These are phyloP conservation scores for Thymelicus lineola DNA, from an alignment of 2,888 invertebrate species.

Conservation along the genomic window DNA sequence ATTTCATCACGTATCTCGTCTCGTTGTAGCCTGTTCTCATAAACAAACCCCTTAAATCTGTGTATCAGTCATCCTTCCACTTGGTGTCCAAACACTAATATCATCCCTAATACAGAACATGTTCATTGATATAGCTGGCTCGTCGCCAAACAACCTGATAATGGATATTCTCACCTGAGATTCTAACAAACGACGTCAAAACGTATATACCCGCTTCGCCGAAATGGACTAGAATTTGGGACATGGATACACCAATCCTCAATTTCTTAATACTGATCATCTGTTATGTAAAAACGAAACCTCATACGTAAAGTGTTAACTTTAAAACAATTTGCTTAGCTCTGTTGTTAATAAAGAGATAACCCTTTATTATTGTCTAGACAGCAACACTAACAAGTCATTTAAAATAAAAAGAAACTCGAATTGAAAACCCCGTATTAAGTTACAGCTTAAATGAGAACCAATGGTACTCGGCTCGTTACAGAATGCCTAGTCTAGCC, in stretches of 20 bases:
- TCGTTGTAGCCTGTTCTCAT: too few relatives aligned
- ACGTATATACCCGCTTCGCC: not conserved
- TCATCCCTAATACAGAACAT: not conserved
- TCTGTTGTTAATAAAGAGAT: too few relatives aligned
- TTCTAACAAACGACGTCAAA: conserved; percentile 9
- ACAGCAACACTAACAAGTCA: not conserved
- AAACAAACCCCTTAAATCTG: too few relatives aligned
- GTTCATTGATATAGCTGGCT: conserved; percentile 5
- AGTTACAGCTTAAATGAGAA: conserved; percentile 24
- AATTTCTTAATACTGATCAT: not conserved
- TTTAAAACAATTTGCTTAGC: too few relatives aligned
- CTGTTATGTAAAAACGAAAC: too few relatives aligned
- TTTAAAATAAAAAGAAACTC: too few relatives aligned
- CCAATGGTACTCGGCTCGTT: conserved; percentile 28
- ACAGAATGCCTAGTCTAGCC: conserved; percentile 40
- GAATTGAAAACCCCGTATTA: not conserved
- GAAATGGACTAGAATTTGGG: not conserved
- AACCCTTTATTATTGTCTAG: not conserved
- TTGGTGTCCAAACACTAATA: not conserved
- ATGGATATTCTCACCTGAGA: conserved; percentile 11
- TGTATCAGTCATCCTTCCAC: too few relatives aligned
- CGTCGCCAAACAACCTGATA: conserved; percentile 3
- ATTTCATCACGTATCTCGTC: too few relatives aligned
- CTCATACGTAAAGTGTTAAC: too few relatives aligned
- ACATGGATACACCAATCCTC: not conserved